A percentile compares a stretch with the other conserved stretches of the same genome.
phyloP scores from a whole-genome alignment of 2,113 vertebrate species.

The Macroglossus sobrinus region DNA sequence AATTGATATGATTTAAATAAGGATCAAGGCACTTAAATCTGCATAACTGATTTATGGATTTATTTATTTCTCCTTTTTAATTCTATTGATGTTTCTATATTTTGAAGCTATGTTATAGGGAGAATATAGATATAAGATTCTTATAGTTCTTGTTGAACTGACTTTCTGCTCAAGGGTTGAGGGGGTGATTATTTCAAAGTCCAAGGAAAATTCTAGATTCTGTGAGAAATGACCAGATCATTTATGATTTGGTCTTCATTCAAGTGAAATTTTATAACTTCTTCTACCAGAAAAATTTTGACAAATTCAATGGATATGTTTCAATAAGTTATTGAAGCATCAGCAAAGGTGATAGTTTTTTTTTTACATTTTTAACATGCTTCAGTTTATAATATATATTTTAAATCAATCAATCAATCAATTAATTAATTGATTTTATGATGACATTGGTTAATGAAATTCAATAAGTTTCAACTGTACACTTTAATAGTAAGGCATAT shows the following conservation, averaged over 20 bases:
- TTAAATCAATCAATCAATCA: no score
- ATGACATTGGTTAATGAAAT: no score
- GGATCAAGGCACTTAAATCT: neutral
- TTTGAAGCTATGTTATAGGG: neutral
- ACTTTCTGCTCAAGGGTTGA: neutral
- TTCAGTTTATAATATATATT: no score
- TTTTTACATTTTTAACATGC: no score
- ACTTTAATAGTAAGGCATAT: no score
- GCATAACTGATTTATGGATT: neutral
- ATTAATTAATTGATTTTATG: no score
- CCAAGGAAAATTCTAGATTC: constrained; percentile 33
- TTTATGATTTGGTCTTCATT: constrained; percentile 61
- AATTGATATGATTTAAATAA: neutral
- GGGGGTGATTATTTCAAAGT: constrained; percentile 18
- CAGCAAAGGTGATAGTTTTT: neutral
- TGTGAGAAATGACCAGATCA: constrained; percentile 39
- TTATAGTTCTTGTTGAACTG: neutral
- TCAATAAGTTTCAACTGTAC: no score
- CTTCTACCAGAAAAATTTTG: constrained; percentile 50
- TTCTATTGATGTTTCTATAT: neutral
- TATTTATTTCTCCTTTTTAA: neutral
- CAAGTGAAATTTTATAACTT: constrained; percentile 61
- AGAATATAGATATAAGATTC: neutral
- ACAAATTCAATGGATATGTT: constrained; percentile 48
- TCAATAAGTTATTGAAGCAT: no score